These are phyloP conservation scores for Procambarus clarkii DNA, from an alignment of 1,140 invertebrate genomes.

Conservation along the genomic window DNA sequence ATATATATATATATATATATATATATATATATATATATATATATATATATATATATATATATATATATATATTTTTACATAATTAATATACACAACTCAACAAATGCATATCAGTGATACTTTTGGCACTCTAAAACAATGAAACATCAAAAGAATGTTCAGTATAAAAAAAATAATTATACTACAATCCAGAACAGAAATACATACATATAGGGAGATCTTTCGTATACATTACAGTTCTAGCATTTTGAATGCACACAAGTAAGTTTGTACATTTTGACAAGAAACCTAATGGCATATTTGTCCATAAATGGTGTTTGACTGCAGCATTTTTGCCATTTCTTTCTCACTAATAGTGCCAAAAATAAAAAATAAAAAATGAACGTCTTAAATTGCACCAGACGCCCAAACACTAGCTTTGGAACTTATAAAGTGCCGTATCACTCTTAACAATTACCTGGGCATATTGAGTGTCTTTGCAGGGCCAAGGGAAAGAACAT, in stretches of 20 bases:
- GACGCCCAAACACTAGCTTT: neutral
- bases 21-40: no score
- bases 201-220: slow-evolving; percentile 50
- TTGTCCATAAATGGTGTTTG: neutral
- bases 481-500: slow-evolving; percentile 72
- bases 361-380: slow-evolving; percentile 4
- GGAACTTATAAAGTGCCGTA: slow-evolving; percentile 1
- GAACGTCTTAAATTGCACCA: slow-evolving; percentile 16
- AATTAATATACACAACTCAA: slow-evolving; percentile 13
- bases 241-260: slow-evolving; percentile 50
- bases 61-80: no score
- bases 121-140: slow-evolving; percentile 59
- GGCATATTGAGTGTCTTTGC: slow-evolving; percentile 71
- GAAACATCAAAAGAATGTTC: slow-evolving; percentile 15
- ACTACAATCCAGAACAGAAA: slow-evolving; percentile 16
- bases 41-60: no score
- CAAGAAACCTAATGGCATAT: slow-evolving; percentile 40
- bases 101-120: neutral
- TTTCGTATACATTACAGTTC: slow-evolving; percentile 61
- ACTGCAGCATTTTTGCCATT: neutral
- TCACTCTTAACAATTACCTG: slow-evolving; percentile 46
- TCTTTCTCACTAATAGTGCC: neutral
- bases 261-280: slow-evolving; percentile 56
- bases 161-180: neutral
- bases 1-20: no score